Evolutionary conservation across 2,113 vertebrate genomes (phyloP), one percentile per base, ranked within the genome.

Genomic region (Hepsetus odoe): DNA sequence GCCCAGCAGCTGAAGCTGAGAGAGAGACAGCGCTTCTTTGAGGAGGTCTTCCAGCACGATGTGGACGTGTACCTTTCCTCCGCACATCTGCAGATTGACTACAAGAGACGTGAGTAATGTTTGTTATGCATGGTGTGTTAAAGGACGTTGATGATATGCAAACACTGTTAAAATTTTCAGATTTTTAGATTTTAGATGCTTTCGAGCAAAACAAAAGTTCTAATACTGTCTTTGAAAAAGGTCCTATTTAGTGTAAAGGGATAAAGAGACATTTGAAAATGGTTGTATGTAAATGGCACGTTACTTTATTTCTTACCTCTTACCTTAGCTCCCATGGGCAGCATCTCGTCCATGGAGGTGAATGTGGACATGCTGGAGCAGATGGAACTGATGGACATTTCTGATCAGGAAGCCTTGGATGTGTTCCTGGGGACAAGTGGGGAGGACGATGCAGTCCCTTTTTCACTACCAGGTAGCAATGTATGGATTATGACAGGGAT

Each of bases 311-410:
- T n/a, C 49, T 22, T 28, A 33, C 20, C 16, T 22, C 30, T 14
- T 26, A 46, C 10, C 6, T 30, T 75, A 93, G 91, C 92, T 78
- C 91, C 97, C 13, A 94, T 98, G 28, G 95, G 97, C 78, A 98
- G 97, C 80, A 93, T 99, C 88, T 99, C 97, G 0, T 99, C 97
- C 66, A 99, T 99, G 97, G 97, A 99, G 88, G 97, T 99, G 80
- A 98, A 99, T 0, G 95, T 99, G 85, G 97, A 99, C 87, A 91
- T 96, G 68, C 86, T 98, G 87, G 97, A 99, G 84, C 96, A 98
- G 88, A 94, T 98, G 91, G 97, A 99, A 13, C 87, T 95, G 77
- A 91, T 95, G 69, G 96, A 99, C 77, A 90, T 97, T 81, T 95
- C 96, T 12, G 97, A 99, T 86, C 96, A 94, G 80, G 97, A 99